Base-by-base conservation (phyloP, 2,113 vertebrate species). In the Himantopus leucocephalus region DNA sequence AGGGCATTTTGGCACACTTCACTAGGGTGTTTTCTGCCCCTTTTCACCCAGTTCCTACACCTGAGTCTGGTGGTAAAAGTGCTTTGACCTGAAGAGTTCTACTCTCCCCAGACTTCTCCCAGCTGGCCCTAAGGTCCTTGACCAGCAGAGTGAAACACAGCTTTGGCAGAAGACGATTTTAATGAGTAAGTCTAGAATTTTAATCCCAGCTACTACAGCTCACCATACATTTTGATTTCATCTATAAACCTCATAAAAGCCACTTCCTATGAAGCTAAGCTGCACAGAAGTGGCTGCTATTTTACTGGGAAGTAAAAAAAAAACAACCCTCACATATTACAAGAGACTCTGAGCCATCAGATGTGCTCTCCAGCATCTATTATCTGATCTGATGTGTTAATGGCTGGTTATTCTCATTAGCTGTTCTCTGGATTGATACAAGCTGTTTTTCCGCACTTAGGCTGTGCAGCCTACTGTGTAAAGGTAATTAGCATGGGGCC, bases 351-450 rank as follows among this genome's bases (percentile, higher is more conserved):
- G 55, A 72, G 77, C 87, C 80, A 82, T 78, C 77, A 72, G 70
- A 67, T 87, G 70, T 78, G 66, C 37, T 91, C 47, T 89, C 80
- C 84, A 64, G 77, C 70, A 64, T 87, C 94, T 96, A 90, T 92
- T 64, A 79, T 82, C 77, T 79, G 74, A 84, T 94, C 60, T 78
- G 70, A 48, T 94, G 53, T 75, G 70, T 82, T 96, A 94, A 87
- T 79, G 89, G 84, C 66, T 88, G 53, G 26, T 95, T 94, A 68
- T 71, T 95, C 89, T 87, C 77, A 82, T 90, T 90, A 85, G 52
- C 43, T 85, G 39, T 24, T 93, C 87, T 72, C 77, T 60, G 70
- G 62, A 64, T 60, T 79, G 88, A 60, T 56, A 88, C 52, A 92
- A 82, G 34, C 85, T 94, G 73, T 48, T 95, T 78, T 78, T 63